Conservation (phyloP, 2,797 vertebrate genomes). For the Fundulus diaphanus region DNA sequence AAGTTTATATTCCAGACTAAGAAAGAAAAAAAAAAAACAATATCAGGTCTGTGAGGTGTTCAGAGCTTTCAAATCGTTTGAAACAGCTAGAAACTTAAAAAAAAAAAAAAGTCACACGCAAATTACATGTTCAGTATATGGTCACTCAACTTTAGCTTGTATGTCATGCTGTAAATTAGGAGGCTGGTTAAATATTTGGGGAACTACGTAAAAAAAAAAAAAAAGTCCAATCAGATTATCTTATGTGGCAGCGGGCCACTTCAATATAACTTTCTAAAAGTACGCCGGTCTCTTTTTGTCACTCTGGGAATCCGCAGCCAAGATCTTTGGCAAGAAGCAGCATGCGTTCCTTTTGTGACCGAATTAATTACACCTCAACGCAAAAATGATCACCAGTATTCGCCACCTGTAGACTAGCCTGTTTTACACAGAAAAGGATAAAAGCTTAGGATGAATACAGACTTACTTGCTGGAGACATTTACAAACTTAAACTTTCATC, state of each 20-base stretch:
- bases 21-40: conserved; percentile 55
- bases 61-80: conserved; percentile 43
- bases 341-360: conserved; percentile 68
- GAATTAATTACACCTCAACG: conserved; percentile 75
- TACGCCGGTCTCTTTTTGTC: conserved; percentile 38
- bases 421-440: conserved; percentile 65
- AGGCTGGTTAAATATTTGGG: conserved; percentile 37
- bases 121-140: conserved; percentile 43
- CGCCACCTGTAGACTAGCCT: conserved; percentile 70
- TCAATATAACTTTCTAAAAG: conserved; percentile 47
- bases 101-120: conserved; percentile 31
- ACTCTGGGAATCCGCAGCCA: conserved; percentile 54
- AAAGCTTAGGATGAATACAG: conserved; percentile 62
- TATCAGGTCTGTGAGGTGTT: conserved; percentile 36
- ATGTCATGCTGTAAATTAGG: background rate
- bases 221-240: conserved; percentile 46
- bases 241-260: conserved; percentile 49
- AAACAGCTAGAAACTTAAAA: conserved; percentile 39
- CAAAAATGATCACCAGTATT: conserved; percentile 70
- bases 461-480: conserved; percentile 51
- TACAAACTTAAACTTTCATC: conserved; percentile 53
- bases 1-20: conserved; percentile 51
- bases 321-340: conserved; percentile 65
- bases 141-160: conserved; percentile 29
- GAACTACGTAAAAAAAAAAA: conserved; percentile 47